Base-by-base conservation (phyloP, 2,113 vertebrate genomes). In the Macquaria australasica region DNA sequence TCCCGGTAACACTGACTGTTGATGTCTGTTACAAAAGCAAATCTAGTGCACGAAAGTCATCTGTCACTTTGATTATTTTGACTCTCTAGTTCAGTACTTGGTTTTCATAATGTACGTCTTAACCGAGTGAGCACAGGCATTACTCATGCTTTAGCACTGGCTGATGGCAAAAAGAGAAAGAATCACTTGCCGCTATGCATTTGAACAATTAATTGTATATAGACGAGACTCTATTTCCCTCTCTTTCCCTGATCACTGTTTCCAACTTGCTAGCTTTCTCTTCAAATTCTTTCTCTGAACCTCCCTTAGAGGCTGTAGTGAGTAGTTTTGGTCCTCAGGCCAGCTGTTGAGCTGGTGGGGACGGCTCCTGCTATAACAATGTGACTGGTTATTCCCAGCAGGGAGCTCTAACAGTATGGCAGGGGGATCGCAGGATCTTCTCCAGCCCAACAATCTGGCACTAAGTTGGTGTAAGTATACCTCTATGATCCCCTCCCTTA, bases 381-480 rank as follows among this genome's bases (percentile, higher is more conserved):
- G 93, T 96, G 94, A 94, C 91, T 96, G 95, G 94, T 96, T 96
- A 94, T 96, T 94, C 94, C 94, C 95, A 96, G 96, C 96, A 96
- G 96, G 95, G 93, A 89, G 94, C 93, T 92, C 95, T 93, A 96
- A 96, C 95, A 94, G 89, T 90, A 85, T 96, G 94, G 95, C 96
- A 94, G 96, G 95, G 94, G 95, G 96, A 84, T 96, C 96, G 84
- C 96, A 96, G 95, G 96, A 96, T 91, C 93, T 96, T 93, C 94
- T 96, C 88, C 96, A 96, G 94, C 95, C 96, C 96, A 96, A 96
- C 96, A 96, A 96, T 96, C 95, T 96, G 95, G 95, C 95, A 72
- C 92, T 96, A 90, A 96, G 95, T 96, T 96, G 96, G 96, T 96
- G 96, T 96, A 96, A 96, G 96, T 96, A 96, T 96, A 77, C 81